A percentile compares a stretch with the other conserved stretches of the same genome.
phyloP scores from a whole-genome alignment of 2,888 invertebrate genomes.

The Ochropleura plecta region DNA sequence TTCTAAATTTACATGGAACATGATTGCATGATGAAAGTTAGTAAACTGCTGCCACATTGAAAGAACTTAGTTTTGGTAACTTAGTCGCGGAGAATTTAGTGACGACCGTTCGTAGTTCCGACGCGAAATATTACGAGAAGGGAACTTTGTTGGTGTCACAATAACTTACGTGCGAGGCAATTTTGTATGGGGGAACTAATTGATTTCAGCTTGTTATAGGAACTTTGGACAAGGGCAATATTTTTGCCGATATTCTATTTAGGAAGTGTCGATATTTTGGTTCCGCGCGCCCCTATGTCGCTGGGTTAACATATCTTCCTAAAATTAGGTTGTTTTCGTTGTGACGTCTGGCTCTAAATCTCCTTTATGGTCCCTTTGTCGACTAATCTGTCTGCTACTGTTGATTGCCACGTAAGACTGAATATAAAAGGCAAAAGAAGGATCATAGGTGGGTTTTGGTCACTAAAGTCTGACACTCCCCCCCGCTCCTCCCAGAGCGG shows the following conservation, averaged over 20 bases:
- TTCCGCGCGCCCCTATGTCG: too few species aligned
- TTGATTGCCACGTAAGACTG: too few species aligned
- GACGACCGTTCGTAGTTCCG: slow-evolving; percentile 61
- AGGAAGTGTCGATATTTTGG: not conserved
- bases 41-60: slow-evolving; percentile 73
- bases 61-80: slow-evolving; percentile 73
- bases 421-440: too few species aligned
- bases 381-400: not conserved
- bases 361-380: not conserved
- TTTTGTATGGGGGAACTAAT: slow-evolving; percentile 52
- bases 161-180: slow-evolving; percentile 40
- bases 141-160: slow-evolving; percentile 55
- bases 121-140: slow-evolving; percentile 47
- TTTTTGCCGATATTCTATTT: slow-evolving; percentile 22
- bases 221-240: slow-evolving; percentile 33
- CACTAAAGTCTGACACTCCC: too few species aligned
- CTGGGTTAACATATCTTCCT: not conserved
- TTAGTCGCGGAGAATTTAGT: slow-evolving; percentile 66
- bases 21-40: slow-evolving; percentile 73
- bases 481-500: too few species aligned
- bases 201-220: slow-evolving; percentile 30
- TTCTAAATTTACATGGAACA: slow-evolving; percentile 75
- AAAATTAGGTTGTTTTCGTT: not conserved
- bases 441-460: too few species aligned
- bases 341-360: not conserved